Evolutionary conservation across 2,888 invertebrate species (phyloP).

Genomic region (Parasteatoda lunata): DNA sequence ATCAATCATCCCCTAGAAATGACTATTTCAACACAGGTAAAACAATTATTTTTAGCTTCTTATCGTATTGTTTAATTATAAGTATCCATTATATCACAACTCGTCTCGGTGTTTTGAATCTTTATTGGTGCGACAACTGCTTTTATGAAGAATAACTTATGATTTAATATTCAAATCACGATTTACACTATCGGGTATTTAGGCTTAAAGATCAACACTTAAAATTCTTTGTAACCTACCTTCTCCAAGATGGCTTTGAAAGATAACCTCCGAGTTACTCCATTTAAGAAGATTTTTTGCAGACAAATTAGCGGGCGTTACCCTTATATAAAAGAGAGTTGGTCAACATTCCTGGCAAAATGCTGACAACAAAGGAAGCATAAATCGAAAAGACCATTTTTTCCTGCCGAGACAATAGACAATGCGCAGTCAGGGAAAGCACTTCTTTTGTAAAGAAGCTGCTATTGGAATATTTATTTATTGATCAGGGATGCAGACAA

Average conservation of each 20-base stretch:
- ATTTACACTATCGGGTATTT: too few species aligned
- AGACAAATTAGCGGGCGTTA: slow-evolving; percentile 24
- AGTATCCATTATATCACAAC: too few species aligned
- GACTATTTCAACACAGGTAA: too few species aligned
- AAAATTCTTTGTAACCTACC: too few species aligned
- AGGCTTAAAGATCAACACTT: too few species aligned
- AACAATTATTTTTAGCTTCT: too few species aligned
- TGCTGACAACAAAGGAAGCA: slow-evolving; percentile 33
- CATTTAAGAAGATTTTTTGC: slow-evolving; percentile 18
- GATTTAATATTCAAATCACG: too few species aligned
- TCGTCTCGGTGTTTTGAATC: too few species aligned
- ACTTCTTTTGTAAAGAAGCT: slow-evolving; percentile 23
- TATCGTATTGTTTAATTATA: too few species aligned
- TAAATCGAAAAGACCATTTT: slow-evolving; percentile 38
- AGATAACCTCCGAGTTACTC: slow-evolving; percentile 14
- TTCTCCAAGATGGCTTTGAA: neutral
- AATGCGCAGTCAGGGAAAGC: slow-evolving; percentile 29
- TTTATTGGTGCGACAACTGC: too few species aligned
- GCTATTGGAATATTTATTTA: slow-evolving; percentile 44
- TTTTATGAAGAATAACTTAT: too few species aligned
- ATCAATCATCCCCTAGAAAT: too few species aligned
- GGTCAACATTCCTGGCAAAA: slow-evolving; percentile 10
- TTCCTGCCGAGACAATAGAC: slow-evolving; percentile 48
- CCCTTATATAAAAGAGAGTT: slow-evolving; percentile 25
- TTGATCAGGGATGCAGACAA: neutral